Conservation (phyloP, 1,140 invertebrate genomes). For the Megalopta genalis region DNA sequence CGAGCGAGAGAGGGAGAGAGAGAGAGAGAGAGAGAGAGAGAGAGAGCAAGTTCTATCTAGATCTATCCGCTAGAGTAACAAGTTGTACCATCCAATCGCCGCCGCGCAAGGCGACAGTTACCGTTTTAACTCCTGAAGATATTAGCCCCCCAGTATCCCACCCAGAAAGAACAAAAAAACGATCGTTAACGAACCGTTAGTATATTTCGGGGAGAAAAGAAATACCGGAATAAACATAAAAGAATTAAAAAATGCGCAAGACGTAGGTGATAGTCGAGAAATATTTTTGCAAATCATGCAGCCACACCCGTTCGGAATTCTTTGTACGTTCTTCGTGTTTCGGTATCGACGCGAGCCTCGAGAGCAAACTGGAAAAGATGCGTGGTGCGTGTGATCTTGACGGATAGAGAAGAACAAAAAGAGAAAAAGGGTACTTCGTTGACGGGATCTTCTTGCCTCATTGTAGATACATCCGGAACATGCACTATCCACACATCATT, state of each 20-base stretch:
- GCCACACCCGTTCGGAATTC: constrained; percentile 50
- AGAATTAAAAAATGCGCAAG: constrained; percentile 16
- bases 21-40: background rate
- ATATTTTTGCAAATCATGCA: constrained; percentile 48
- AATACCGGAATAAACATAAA: background rate
- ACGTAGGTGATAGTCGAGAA: constrained; percentile 40
- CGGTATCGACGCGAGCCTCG: constrained; percentile 31
- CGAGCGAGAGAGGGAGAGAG: too few relatives aligned
- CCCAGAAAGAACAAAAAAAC: background rate
- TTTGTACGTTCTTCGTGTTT: constrained; percentile 60
- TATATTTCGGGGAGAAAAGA: constrained; percentile 24
- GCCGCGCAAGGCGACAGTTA: constrained; percentile 32
- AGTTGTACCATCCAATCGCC: constrained; percentile 40
- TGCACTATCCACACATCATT: too few relatives aligned
- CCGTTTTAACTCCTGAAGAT: constrained; percentile 25
- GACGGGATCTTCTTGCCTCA: constrained; percentile 69
- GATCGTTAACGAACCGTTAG: constrained; percentile 30
- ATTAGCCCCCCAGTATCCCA: constrained; percentile 11
- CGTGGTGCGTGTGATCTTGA: constrained; percentile 4
- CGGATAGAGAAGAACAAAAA: constrained; percentile 1
- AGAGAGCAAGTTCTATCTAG: constrained; percentile 26
- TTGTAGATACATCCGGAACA: constrained; percentile 18
- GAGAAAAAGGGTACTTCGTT: constrained; percentile 62
- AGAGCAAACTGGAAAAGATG: constrained; percentile 8
- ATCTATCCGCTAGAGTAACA: constrained; percentile 31